A percentile compares a stretch with the other conserved stretches of the same genome.
Evolutionary conservation across 2,888 invertebrate genomes (phyloP).

Genomic region (Noctua janthe): DNA sequence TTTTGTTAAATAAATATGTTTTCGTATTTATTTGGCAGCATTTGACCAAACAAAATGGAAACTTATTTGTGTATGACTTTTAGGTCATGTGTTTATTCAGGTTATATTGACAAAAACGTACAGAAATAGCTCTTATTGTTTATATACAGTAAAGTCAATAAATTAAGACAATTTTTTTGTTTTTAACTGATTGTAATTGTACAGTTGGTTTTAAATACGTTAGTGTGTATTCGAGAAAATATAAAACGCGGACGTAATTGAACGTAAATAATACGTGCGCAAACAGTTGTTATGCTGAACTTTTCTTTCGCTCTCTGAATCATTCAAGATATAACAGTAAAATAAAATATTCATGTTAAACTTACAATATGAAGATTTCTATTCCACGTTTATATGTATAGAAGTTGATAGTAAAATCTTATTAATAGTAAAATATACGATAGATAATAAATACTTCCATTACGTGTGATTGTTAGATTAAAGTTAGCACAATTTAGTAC

Average conservation of each 20-base stretch:
- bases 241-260: background rate
- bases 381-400: conserved; percentile 19
- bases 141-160: background rate
- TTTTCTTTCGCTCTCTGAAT: conserved; percentile 4
- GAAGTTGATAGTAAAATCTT: conserved; percentile 6
- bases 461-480: conserved; percentile 42
- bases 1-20: background rate
- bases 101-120: background rate
- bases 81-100: conserved; percentile 8
- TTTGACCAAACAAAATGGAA: background rate
- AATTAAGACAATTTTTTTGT: background rate
- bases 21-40: conserved; percentile 1
- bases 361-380: background rate
- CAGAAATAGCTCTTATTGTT: conserved; percentile 2
- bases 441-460: conserved; percentile 46
- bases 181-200: background rate
- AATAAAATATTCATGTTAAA: conserved; percentile 7
- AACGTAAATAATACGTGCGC: background rate
- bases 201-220: background rate
- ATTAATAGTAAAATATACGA: conserved; percentile 31
- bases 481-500: conserved; percentile 49
- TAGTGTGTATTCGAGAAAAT: background rate
- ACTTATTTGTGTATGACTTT: background rate
- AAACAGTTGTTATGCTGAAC: background rate
- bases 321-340: background rate